phyloP scores from a whole-genome alignment of 2,113 vertebrate genomes.

The Microtus ochrogaster region DNA sequence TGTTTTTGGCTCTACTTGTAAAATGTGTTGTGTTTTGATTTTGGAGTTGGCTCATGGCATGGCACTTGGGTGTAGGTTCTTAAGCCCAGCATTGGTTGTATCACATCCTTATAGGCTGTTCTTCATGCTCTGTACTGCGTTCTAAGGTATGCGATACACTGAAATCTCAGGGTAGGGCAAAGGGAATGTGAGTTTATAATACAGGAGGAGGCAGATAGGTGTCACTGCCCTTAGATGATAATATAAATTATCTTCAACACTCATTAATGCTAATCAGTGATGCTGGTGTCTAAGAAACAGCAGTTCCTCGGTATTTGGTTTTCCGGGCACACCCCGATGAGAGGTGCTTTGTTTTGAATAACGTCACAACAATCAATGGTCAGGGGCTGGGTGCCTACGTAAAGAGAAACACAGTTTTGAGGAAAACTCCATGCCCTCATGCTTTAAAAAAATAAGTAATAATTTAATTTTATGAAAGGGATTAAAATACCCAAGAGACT shows the following conservation, averaged over 20 bases:
- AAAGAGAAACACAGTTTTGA: not conserved
- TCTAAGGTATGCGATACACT: not conserved
- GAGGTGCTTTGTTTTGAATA: slow-evolving; percentile 23
- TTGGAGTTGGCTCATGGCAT: not conserved
- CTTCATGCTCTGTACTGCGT: not conserved
- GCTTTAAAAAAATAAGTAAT: not conserved
- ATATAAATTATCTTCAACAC: not conserved
- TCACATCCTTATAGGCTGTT: not conserved
- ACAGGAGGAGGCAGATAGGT: not conserved
- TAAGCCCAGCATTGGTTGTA: not conserved
- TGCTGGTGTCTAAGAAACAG: not conserved
- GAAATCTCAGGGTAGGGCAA: not conserved
- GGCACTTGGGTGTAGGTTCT: not conserved
- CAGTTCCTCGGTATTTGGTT: not conserved
- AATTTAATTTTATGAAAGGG: slow-evolving; percentile 48
- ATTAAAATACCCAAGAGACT: slow-evolving; percentile 53
- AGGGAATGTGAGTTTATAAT: not conserved
- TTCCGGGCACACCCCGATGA: not conserved
- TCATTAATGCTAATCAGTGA: not conserved
- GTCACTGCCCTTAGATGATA: not conserved
- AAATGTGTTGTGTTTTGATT: not conserved
- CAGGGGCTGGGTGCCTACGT: not conserved
- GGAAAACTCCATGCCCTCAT: not conserved
- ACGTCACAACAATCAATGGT: not conserved
- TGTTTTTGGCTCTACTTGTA: not conserved